Base-by-base conservation (phyloP, 2,113 vertebrate species). In the Sander lucioperca region DNA sequence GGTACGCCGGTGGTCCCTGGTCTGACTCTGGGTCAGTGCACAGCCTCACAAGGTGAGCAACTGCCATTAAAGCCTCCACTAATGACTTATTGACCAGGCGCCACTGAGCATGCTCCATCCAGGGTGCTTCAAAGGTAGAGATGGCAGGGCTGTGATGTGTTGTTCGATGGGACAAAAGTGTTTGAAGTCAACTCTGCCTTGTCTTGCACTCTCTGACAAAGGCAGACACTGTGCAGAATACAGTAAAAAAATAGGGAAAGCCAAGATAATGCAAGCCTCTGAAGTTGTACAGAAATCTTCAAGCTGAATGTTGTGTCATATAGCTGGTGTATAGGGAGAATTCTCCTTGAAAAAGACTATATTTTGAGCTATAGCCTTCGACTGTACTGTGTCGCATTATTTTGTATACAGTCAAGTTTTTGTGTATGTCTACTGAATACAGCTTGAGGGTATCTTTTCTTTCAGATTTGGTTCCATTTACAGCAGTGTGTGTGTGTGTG, bases 41-140 rank as follows among this genome's bases (percentile, higher is more conserved):
- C 90, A 78, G 75, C 77, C 77, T 94, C 89, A 87, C 71, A 93
- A 86, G 79, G 82, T 76, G 85, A 87, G 77, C 88, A 79, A 75
- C 71, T 54, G 80, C 86, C 77, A 86, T 65, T 84, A 90, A 85
- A 81, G 82, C 72, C 79, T 69, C 78, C 77, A 36, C 69, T 93
- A 92, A 92, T 92, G 86, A 93, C 89, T 91, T 92, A 94, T 93
- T 93, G 91, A 94, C 86, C 43, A 65, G 51, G 70, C 47, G 67
- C 82, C 76, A 80, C 85, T 88, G 90, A 92, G 92, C 90, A 88
- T 89, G 88, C 92, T 94, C 90, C 18, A 23, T 83, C 54, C 69
- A 54, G 71, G 56, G 67, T 39, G 82, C 87, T 88, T 89, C 85
- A 91, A 84, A 93, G 79, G 79, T 64, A 68, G 73, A 61, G 67